Conservation (phyloP, 2,888 invertebrate genomes). For the Nebria salina region DNA sequence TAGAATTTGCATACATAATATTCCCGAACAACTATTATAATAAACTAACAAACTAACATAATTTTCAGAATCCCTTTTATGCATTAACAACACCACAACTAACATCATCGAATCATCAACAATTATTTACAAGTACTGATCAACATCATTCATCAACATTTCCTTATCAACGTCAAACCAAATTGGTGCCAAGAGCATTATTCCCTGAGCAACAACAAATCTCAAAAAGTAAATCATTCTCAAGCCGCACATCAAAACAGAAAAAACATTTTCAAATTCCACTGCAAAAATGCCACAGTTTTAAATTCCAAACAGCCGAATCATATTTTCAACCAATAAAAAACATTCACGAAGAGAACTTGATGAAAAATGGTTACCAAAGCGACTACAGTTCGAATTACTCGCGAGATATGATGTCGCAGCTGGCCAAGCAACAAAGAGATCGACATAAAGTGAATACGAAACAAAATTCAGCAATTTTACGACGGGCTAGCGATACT, state of each 20-base stretch:
- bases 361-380: slow-evolving; percentile 61
- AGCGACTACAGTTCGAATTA: slow-evolving; percentile 57
- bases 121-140: slow-evolving; percentile 47
- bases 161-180: slow-evolving; percentile 66
- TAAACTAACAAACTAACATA: slow-evolving; percentile 22
- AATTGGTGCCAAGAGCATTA: slow-evolving; percentile 61
- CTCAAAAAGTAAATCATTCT: slow-evolving; percentile 61
- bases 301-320: slow-evolving; percentile 64
- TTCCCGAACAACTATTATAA: slow-evolving; percentile 3
- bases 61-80: slow-evolving; percentile 64
- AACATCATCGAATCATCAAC: slow-evolving; percentile 64
- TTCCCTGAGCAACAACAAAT: slow-evolving; percentile 59
- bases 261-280: slow-evolving; percentile 74
- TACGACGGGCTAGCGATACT: slow-evolving; percentile 58
- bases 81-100: slow-evolving; percentile 64
- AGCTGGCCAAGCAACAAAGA: slow-evolving; percentile 28
- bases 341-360: slow-evolving; percentile 66
- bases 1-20: background rate
- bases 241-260: slow-evolving; percentile 59
- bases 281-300: slow-evolving; percentile 73
- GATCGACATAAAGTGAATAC: slow-evolving; percentile 58
- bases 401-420: slow-evolving; percentile 49
- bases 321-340: slow-evolving; percentile 74
- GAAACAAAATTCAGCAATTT: slow-evolving; percentile 58
- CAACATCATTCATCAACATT: slow-evolving; percentile 64